Evolutionary conservation across 2,113 vertebrate species (phyloP), one percentile per base, ranked within the genome.

Genomic region (Leucopternis melanops): DNA sequence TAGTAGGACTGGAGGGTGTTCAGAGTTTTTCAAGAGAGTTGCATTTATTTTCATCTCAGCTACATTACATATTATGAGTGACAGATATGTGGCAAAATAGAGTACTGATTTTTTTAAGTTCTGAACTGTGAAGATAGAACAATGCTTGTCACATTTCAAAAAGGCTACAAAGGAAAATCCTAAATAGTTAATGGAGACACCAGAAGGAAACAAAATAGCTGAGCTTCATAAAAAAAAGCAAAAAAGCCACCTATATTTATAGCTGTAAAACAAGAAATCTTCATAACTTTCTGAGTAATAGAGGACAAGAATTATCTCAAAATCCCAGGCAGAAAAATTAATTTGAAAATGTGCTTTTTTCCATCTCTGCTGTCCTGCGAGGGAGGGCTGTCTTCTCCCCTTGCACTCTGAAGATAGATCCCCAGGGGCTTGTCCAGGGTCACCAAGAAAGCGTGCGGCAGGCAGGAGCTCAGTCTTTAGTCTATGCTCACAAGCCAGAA

Each of bases 71-170:
- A 65, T 49, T 75, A 16, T 66, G 32, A 92, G 38, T 90, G 89
- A 95, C 71, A 94, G 62, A 62, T 86, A 80, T 45, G 52, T 87
- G 70, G 70, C 84, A 94, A 97, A 79, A 92, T 5, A 82, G 54
- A 66, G 34, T 55, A 73, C 26, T 87, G 81, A 93, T 95, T 88
- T 95, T 79, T 94, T 87, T 42, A 62, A 59, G 49, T 95, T 89
- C 73, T 94, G 74, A 89, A 38, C 54, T 73, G 73, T 8, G 5
- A 87, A 84, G 86, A 79, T 40, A 79, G 86, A 95, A 96, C 70
- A 96, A 97, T 89, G 58, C 77, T 73, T 95, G 86, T 89, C 81
- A 88, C 74, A 88, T 91, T 89, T 94, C 66, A 94, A 85, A 95
- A 79, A 72, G 9, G 42, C 70, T 91, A 77, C 86, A 95, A 97